Evolutionary conservation across 64 coral and sea anemone genomes (phyloP).

Genomic region (Stichodactyla helianthus): DNA sequence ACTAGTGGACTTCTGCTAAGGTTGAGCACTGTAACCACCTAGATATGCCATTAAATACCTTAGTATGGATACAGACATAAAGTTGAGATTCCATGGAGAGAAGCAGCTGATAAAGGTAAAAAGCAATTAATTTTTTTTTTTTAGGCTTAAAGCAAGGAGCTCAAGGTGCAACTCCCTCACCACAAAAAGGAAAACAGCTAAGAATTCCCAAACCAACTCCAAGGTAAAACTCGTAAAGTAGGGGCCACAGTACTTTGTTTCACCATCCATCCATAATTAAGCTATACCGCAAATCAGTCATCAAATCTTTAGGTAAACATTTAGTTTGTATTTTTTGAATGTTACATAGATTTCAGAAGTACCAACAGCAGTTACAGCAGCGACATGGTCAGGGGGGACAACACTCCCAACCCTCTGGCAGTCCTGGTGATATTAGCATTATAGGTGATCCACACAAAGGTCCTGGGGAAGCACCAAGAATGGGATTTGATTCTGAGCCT

Average conservation of each 20-base stretch:
- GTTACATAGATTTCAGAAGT: conserved; percentile 85
- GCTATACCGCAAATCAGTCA: neutral
- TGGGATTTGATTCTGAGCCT: neutral
- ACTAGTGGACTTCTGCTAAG: neutral
- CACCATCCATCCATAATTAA: neutral
- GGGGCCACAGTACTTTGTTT: neutral
- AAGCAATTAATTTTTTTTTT: neutral
- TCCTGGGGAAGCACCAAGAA: neutral
- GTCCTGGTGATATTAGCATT: neutral
- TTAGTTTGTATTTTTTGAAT: neutral
- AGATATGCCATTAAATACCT: too few relatives aligned
- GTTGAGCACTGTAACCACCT: too few relatives aligned
- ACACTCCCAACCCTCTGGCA: neutral
- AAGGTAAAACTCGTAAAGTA: conserved; percentile 40
- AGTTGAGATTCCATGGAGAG: too few relatives aligned
- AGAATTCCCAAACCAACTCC: conserved; percentile 92
- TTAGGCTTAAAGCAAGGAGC: conserved; percentile 53
- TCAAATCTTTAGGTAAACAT: neutral
- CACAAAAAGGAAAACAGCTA: conserved; percentile 88
- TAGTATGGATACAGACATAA: too few relatives aligned
- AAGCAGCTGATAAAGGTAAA: too few relatives aligned
- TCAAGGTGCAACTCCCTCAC: conserved; percentile 45
- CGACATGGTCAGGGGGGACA: conserved; percentile 64
- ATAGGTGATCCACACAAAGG: conserved; percentile 1
- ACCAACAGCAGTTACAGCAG: conserved; percentile 89